Evolutionary conservation across 2,113 vertebrate genomes (phyloP).

Genomic region (Rissa tridactyla): DNA sequence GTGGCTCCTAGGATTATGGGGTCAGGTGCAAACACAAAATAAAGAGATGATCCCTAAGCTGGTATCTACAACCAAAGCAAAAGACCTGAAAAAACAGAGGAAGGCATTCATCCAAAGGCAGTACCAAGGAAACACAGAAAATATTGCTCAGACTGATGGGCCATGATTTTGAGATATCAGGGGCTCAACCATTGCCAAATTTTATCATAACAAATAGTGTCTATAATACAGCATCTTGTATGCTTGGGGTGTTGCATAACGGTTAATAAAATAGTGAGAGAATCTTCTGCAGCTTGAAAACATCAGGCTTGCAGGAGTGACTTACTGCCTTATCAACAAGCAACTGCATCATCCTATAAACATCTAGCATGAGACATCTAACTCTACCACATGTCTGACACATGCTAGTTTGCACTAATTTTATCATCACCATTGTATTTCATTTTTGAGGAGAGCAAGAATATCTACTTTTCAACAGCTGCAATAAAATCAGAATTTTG

Average conservation of each 20-base stretch:
- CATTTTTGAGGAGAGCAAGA: not conserved
- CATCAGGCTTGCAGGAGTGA: not conserved
- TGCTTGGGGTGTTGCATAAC: not conserved
- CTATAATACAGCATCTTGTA: not conserved
- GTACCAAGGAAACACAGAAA: not conserved
- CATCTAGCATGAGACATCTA: not conserved
- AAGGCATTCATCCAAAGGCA: not conserved
- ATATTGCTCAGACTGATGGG: not conserved
- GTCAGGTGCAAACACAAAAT: not conserved
- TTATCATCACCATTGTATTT: not conserved
- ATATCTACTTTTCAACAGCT: not conserved
- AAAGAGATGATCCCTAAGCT: not conserved
- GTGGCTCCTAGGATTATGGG: not conserved
- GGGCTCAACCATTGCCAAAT: not conserved
- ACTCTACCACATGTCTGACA: not conserved
- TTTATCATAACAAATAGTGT: not conserved
- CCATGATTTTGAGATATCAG: not conserved
- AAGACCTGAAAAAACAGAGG: not conserved
- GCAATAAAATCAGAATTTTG: not conserved
- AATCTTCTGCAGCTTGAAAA: not conserved
- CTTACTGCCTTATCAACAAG: slow-evolving; percentile 4
- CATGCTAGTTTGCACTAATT: not conserved
- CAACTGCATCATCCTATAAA: not conserved
- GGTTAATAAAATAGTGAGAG: not conserved
- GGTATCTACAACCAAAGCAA: not conserved